Evolutionary conservation across 35 echinoderm and acorn worm genomes (phyloP), one percentile per base, ranked within the genome.

Genomic region (Nesometra sesokonis): DNA sequence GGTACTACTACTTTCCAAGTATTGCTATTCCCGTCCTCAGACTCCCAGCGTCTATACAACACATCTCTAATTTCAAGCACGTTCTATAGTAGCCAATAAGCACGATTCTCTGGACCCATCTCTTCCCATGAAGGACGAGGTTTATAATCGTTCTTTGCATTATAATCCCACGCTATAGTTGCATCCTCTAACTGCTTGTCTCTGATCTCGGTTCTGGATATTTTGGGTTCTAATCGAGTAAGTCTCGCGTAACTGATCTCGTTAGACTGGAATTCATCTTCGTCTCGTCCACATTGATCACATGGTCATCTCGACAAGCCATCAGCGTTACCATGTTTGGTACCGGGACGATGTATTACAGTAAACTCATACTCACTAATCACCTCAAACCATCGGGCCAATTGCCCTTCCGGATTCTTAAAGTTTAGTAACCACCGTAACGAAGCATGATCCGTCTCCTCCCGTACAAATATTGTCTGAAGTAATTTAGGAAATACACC

Each of bases 1-100:
- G 94, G 88, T 4, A 97, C 79, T 29, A 97, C 78, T 3, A 91
- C 36, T 79, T 88, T 40, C 89, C 83, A 79, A 0, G 35, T 33
- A 21, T 31, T n/a, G 27, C 19, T 13, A 13, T 76, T 80, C 0
- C 95, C 89, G 37, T 82, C 86, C n/a, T 83, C 88, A 21, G 90
- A 93, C 47, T 93, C 94, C 39, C 89, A 90, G 32, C 37, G 19
- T 37, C 88, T 36, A 17, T 46, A 90, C 0, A 97, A 77, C 8
- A 97, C 78, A 17, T 88, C 86, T 79, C 67, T 46, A 23, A 91
- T 15, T 31, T 33, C 5, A 8, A 95, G 76, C 35, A 57, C 78
- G 17, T 95, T 78, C 93, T 90, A 95, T 34, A 82, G 81, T 32
- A 82, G 37, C 81, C 81, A 82, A 82, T 82, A 82, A 17, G 81